Evolutionary conservation across 2,113 vertebrate genomes (phyloP), one percentile per base, ranked within the genome.

Genomic region (Platichthys stellatus): DNA sequence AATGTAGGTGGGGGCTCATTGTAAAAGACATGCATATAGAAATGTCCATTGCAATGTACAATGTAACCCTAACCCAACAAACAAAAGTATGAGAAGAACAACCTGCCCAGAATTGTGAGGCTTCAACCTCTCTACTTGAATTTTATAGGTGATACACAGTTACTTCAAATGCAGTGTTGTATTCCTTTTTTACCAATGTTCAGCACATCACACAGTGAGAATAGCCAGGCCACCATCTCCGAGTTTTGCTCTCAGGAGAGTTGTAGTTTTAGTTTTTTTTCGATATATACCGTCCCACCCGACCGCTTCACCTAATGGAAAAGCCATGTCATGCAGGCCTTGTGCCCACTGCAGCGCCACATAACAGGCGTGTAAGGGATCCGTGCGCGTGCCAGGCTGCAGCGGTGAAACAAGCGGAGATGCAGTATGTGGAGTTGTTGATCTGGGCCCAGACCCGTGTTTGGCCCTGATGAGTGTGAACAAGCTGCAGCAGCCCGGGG

Each of bases 381-480:
- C 0, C 23, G 23, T 64, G 26, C 12, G 21, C 56, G 14, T 38
- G 31, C 49, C 23, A 14, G 15, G 18, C 21, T 0, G 57, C 12
- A 17, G 61, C 3, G 49, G 24, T 63, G 56, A 75, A 76, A 69
- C 51, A 56, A 56, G 53, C 62, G 31, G 0, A 51, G 18, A 51
- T 54, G 8, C 20, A 54, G 62, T 28, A 10, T 59, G 28, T 17
- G 18, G 65, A 35, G 72, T 58, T 80, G 69, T 86, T 70, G 70
- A 76, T 49, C 74, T 69, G 1, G 1, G 73, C 61, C 72, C 49
- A 70, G 80, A 72, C 76, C 72, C 61, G 78, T 81, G 83, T 80
- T 78, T 78, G 75, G 56, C n/a, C 54, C 61, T 23, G 61, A 18
- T 65, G 71, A 69, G 81, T 86, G 82, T 74, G 85, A 91, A 84